Conservation (phyloP, 2,797 vertebrate species). For the Thunnus albacares region DNA sequence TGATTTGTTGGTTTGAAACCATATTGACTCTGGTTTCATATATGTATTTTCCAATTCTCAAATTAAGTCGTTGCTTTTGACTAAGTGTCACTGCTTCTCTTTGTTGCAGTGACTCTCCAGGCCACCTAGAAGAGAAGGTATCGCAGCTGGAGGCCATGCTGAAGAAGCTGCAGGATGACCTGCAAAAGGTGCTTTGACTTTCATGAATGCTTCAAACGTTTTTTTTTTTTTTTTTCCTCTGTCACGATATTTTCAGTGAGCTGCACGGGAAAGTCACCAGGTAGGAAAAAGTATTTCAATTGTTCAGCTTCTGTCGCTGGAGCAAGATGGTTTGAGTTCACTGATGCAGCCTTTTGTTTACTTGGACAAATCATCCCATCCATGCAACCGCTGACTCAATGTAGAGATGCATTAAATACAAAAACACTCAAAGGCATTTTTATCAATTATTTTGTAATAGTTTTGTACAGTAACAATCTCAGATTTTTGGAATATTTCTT, state of each 20-base stretch:
- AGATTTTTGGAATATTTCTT: constrained; percentile 50
- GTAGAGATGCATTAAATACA: constrained; percentile 51
- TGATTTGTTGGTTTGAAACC: constrained; percentile 4
- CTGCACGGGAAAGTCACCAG: constrained; percentile 59
- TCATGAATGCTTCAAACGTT: constrained; percentile 7
- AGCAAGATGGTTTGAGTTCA: constrained; percentile 48
- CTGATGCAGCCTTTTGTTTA: constrained; percentile 51
- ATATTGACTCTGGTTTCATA: not conserved
- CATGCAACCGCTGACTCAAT: constrained; percentile 41
- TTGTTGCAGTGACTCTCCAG: constrained; percentile 85
- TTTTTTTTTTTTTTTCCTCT: constrained; percentile 48
- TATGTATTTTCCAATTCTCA: not conserved
- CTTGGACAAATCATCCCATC: constrained; percentile 29
- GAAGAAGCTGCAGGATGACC: constrained; percentile 92
- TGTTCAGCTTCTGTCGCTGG: constrained; percentile 49
- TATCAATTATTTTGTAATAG: constrained; percentile 57
- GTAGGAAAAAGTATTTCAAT: constrained; percentile 59
- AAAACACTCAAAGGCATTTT: constrained; percentile 54
- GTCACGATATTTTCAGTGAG: constrained; percentile 62
- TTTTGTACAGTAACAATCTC: constrained; percentile 52
- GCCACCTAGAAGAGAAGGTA: constrained; percentile 92
- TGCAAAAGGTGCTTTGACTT: constrained; percentile 91
- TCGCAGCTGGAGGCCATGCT: constrained; percentile 92
- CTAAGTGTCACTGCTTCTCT: constrained; percentile 45
- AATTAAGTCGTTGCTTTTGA: constrained; percentile 22